Conservation (phyloP, 2,888 invertebrate genomes). For the Orgyia antiqua region DNA sequence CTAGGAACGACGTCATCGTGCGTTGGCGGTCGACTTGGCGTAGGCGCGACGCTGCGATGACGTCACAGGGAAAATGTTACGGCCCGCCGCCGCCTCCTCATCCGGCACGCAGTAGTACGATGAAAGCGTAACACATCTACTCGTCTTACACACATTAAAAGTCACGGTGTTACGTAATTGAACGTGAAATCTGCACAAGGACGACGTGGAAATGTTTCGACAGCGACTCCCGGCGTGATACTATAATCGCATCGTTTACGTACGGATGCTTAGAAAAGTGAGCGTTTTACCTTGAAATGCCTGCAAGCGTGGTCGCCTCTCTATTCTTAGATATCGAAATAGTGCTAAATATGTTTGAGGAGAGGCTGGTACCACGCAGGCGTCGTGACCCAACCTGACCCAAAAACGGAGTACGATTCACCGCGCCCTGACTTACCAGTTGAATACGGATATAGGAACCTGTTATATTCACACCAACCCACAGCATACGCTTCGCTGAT, state of each 20-base stretch:
- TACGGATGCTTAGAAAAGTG: conserved; percentile 70
- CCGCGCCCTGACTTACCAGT: conserved; percentile 57
- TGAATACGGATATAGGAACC: conserved; percentile 68
- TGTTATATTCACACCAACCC: conserved; percentile 46
- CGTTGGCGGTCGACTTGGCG: conserved; percentile 48
- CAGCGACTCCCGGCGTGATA: conserved; percentile 56
- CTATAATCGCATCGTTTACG: conserved; percentile 67
- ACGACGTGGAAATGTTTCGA: conserved; percentile 55
- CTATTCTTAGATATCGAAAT: conserved; percentile 65
- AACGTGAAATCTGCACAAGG: conserved; percentile 72
- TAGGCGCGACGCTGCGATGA: conserved; percentile 62
- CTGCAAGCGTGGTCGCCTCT: conserved; percentile 56
- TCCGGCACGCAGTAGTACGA: conserved; percentile 17
- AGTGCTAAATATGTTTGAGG: conserved; percentile 52
- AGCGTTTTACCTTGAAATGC: conserved; percentile 71
- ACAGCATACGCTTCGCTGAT: conserved; percentile 32
- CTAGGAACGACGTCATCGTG: conserved; percentile 55
- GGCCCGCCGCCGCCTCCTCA: conserved; percentile 31
- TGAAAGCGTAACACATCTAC: conserved; percentile 39
- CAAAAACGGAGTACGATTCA: conserved; percentile 64
- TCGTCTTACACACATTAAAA: conserved; percentile 40
- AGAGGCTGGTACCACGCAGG: conserved; percentile 59
- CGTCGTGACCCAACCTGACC: conserved; percentile 75
- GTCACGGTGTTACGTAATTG: conserved; percentile 57
- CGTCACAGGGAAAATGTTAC: conserved; percentile 64